These are phyloP conservation scores for Myathropa florea DNA, from an alignment of 2,888 invertebrate genomes.

Conservation along the genomic window DNA sequence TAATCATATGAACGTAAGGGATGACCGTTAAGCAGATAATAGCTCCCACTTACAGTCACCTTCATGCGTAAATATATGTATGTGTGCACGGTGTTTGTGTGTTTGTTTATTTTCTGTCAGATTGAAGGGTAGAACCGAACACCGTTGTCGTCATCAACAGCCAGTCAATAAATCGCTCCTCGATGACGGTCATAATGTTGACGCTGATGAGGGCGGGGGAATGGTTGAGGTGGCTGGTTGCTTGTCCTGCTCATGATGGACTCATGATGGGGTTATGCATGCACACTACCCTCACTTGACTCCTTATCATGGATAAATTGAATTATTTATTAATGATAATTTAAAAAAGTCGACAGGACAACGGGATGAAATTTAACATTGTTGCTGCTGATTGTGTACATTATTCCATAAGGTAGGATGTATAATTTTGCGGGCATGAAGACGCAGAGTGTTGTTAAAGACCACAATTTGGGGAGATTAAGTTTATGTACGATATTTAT, in stretches of 20 bases:
- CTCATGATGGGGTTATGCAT: constrained; percentile 9
- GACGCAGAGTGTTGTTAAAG: background rate
- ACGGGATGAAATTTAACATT: constrained; percentile 36
- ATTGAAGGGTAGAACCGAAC: constrained; percentile 20
- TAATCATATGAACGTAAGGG: constrained; percentile 66
- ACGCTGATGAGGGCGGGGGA: background rate
- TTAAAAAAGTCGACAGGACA: constrained; percentile 53
- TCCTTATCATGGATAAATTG: constrained; percentile 63
- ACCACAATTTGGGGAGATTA: background rate
- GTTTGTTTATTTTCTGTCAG: constrained; percentile 49
- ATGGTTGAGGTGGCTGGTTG: constrained; percentile 1
- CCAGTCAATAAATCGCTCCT: constrained; percentile 66
- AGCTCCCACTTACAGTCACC: constrained; percentile 41
- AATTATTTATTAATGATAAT: constrained; percentile 68
- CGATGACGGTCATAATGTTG: constrained; percentile 43
- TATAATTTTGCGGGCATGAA: background rate
- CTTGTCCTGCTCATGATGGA: background rate
- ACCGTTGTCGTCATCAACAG: constrained; percentile 34
- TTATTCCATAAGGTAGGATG: background rate
- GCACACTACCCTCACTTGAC: constrained; percentile 26
- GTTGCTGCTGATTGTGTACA: background rate
- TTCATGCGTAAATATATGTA: background rate
- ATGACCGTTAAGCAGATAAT: constrained; percentile 68
- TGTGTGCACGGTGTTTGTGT: background rate
- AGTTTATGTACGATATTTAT: background rate